Conservation (phyloP, 2,797 vertebrate genomes). For the Manis crassicaudata region DNA sequence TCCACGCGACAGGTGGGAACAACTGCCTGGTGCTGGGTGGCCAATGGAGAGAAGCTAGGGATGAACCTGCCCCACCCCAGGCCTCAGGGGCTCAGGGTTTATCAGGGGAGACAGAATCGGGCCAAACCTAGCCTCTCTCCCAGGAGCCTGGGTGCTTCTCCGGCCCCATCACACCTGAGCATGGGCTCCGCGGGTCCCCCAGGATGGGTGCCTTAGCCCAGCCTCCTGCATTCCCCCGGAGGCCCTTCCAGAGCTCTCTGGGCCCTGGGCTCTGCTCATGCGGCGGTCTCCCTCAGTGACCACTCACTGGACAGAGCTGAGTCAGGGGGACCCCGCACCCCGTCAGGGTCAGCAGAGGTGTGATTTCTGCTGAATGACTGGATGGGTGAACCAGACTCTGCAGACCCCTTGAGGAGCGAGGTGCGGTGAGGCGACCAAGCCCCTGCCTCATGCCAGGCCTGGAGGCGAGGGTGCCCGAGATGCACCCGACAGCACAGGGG, state of each 20-base stretch:
- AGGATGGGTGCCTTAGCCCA: neutral
- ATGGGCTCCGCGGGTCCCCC: neutral
- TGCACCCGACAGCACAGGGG: rapidly evolving
- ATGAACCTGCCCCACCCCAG: neutral
- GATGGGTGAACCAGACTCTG: neutral
- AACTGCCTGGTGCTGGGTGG: too few relatives aligned
- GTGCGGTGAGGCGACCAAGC: neutral
- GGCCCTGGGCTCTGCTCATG: neutral
- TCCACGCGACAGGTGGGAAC: neutral
- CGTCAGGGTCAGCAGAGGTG: neutral
- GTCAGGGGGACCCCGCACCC: neutral
- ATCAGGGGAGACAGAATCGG: neutral
- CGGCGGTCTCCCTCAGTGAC: too few relatives aligned
- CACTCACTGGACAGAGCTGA: neutral
- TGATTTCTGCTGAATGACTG: neutral
- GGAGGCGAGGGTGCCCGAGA: too few relatives aligned
- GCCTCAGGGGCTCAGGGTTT: neutral
- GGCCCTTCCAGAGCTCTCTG: neutral
- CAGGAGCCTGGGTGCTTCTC: too few relatives aligned
- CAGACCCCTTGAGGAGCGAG: neutral
- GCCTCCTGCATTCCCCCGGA: neutral
- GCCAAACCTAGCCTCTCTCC: neutral
- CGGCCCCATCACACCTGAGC: neutral
- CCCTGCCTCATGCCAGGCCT: neutral
- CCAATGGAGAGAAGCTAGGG: neutral